Evolutionary conservation across 2,113 vertebrate species (phyloP).

Genomic region (Megaleporinus macrocephalus): DNA sequence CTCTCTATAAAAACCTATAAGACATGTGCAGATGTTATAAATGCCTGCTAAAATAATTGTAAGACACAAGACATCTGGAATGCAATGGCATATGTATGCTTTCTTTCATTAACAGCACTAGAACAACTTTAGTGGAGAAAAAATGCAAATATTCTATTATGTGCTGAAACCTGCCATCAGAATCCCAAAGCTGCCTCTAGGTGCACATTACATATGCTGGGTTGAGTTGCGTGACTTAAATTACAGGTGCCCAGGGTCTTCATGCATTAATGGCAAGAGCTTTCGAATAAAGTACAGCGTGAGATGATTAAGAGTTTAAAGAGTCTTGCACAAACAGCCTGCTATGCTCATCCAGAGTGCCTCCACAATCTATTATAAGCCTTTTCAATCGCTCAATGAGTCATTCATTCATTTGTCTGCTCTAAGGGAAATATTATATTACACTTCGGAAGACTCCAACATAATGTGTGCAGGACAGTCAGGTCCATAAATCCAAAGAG

Average conservation of each 20-base stretch:
- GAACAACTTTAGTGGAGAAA: neutral
- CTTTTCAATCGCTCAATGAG: neutral
- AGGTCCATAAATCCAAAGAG: no score
- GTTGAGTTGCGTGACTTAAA: slow-evolving; percentile 20
- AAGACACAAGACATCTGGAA: neutral
- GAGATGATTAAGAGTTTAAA: slow-evolving; percentile 1
- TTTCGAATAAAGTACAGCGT: neutral
- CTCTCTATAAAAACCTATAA: no score
- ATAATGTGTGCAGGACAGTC: neutral
- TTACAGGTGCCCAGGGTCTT: neutral
- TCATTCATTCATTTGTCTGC: neutral
- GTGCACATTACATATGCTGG: slow-evolving; percentile 43
- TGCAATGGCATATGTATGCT: neutral
- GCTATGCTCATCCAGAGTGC: neutral
- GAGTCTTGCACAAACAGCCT: slow-evolving; percentile 25
- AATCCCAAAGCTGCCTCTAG: slow-evolving; percentile 23
- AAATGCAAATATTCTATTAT: neutral
- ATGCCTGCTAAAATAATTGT: neutral
- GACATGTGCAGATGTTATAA: no score
- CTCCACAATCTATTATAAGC: neutral
- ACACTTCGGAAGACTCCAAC: neutral
- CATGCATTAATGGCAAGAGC: neutral
- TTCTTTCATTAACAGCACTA: neutral
- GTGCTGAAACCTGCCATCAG: neutral
- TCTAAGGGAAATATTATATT: neutral